These are phyloP conservation scores for Melanostoma scalare DNA, from an alignment of 2,888 invertebrate genomes.

Conservation along the genomic window DNA sequence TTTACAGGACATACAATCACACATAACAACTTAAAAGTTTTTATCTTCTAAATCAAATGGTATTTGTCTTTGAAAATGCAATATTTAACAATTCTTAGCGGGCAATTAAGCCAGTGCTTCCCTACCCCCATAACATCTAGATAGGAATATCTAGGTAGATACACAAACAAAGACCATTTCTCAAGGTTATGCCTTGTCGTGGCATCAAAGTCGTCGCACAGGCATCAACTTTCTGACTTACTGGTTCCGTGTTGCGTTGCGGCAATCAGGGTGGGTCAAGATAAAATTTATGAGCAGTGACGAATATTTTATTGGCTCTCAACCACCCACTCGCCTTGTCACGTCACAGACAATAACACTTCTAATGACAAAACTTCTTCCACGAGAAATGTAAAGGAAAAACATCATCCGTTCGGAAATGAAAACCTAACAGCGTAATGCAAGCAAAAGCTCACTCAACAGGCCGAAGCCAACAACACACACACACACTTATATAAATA, in stretches of 20 bases:
- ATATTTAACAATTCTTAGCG: conserved; percentile 65
- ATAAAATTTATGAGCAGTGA: conserved; percentile 69
- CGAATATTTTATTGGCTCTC: conserved; percentile 51
- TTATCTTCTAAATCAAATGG: conserved; percentile 53
- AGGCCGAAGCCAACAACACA: neutral
- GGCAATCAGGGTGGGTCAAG: conserved; percentile 59
- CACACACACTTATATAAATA: conserved; percentile 20
- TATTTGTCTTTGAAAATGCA: conserved; percentile 64
- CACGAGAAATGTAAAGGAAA: conserved; percentile 36
- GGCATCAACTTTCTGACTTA: conserved; percentile 17
- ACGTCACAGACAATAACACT: conserved; percentile 68
- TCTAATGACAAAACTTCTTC: conserved; percentile 64
- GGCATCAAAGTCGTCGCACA: neutral
- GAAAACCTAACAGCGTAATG: conserved; percentile 48
- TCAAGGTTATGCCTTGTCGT: too few relatives aligned
- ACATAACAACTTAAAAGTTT: too few relatives aligned
- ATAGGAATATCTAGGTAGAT: too few relatives aligned
- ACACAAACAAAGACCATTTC: too few relatives aligned
- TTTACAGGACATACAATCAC: conserved; percentile 12
- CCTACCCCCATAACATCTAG: neutral
- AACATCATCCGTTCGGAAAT: conserved; percentile 64
- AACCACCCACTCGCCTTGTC: neutral
- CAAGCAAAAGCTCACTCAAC: conserved; percentile 19
- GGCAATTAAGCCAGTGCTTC: conserved; percentile 46
- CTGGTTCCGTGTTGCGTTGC: neutral